A percentile compares a stretch with the other conserved stretches of the same genome.
These are phyloP conservation scores for Chymomyza fuscimana DNA, from an alignment of 2,888 invertebrate genomes.

Conservation along the genomic window DNA sequence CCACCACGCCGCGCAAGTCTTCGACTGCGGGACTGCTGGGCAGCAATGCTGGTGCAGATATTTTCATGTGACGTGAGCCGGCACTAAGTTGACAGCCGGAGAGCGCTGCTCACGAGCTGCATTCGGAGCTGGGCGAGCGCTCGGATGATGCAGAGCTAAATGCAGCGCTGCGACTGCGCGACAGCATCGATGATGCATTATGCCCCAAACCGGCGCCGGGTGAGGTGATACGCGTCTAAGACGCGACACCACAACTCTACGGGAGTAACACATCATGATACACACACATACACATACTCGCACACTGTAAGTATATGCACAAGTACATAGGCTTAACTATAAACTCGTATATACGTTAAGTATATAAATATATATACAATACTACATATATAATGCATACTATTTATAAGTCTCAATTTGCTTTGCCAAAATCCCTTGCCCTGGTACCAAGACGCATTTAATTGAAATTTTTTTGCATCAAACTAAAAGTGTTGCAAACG, in stretches of 20 bases:
- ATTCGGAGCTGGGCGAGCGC: constrained; percentile 26
- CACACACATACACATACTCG: background rate
- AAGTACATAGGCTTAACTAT: background rate
- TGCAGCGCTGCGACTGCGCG: constrained; percentile 60
- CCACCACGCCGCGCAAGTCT: constrained; percentile 78
- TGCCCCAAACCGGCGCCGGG: constrained; percentile 77
- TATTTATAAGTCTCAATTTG: background rate
- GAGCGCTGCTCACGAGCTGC: constrained; percentile 38
- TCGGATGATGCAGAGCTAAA: constrained; percentile 57
- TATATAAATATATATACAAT: constrained; percentile 2
- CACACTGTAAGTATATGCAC: constrained; percentile 54
- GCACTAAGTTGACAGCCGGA: constrained; percentile 72
- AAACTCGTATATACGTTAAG: background rate
- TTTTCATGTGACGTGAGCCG: constrained; percentile 88
- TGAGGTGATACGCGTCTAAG: constrained; percentile 79
- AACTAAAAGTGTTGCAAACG: background rate
- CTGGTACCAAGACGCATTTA: background rate
- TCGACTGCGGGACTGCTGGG: constrained; percentile 37
- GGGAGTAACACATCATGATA: background rate
- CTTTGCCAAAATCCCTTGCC: background rate
- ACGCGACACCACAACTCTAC: background rate
- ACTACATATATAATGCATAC: background rate
- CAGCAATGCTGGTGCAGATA: constrained; percentile 82
- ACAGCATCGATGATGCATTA: constrained; percentile 69
- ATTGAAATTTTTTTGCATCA: background rate